Base-by-base conservation (phyloP, 2,888 invertebrate species). In the Epistrophella euchroma region DNA sequence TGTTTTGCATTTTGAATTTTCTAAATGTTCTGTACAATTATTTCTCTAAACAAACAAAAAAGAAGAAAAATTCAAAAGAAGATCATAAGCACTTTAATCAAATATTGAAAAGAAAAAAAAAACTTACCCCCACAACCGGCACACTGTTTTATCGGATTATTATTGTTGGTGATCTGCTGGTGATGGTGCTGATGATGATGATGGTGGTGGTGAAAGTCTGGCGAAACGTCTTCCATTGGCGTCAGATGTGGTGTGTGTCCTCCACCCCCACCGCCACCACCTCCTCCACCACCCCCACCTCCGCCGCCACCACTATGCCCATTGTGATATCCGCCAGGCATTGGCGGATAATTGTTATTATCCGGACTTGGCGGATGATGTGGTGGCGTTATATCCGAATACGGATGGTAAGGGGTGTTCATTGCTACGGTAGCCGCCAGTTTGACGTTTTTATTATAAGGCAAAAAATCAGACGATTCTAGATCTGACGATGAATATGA, bases 401-500 rank as follows among this genome's bases (percentile, higher is more conserved):
- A 96, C 93, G 96, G 95, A 94, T 96, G 96, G 95, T 96, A 97
- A 94, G 96, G 96, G 94, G 97, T 96, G 96, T 97, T 97, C 97
- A 97, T 97, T 94, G 96, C 96, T 92, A 95, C 93, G 94, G 96
- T 95, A 95, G 96, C 96, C 94, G 96, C 96, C 96, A 96, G 96
- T 95, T 96, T 96, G 96, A 94, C 94, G 95, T 88, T 88, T 90
- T 89, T 89, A 71, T 89, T 89, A 87, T 88, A 89, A 86, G 88
- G 88, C 87, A 88, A 88, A 88, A 88, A 88, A 88, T 89, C 89
- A 68, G 86, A 82, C 82, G 86, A 86, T 86, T 86, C 86, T 81
- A 86, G 82, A 86, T 86, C 86, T 82, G 86, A 86, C 86, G 86
- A 86, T 78, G 86, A 86, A 82, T 86, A 86, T 86, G 86, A 86